A percentile compares a stretch with the other conserved stretches of the same genome.
These are phyloP conservation scores for Eudyptes chrysolophus DNA, from an alignment of 2,113 vertebrate genomes.

Conservation along the genomic window DNA sequence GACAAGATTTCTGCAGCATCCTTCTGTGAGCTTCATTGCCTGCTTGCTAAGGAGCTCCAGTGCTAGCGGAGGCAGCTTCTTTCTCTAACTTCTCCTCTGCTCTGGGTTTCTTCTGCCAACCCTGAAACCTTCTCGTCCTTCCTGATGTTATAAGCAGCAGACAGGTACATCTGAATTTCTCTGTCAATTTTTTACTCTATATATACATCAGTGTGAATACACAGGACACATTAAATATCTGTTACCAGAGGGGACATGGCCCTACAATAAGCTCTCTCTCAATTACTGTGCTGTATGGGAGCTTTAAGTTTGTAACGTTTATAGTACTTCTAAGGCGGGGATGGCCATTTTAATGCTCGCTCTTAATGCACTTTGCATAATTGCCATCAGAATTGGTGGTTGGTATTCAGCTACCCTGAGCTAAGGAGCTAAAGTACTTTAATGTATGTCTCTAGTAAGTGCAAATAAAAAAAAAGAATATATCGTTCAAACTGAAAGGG, in stretches of 20 bases:
- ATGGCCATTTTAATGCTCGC: not conserved
- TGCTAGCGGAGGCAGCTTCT: not conserved
- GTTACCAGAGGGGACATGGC: not conserved
- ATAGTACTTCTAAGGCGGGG: not conserved
- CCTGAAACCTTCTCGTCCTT: not conserved
- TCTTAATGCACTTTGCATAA: not conserved
- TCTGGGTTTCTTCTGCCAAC: not conserved
- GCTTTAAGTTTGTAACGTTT: not conserved
- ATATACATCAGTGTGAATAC: not conserved
- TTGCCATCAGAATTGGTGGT: not conserved
- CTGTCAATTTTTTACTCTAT: not conserved
- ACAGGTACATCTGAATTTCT: not conserved
- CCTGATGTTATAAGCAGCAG: not conserved
- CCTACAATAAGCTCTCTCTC: not conserved
- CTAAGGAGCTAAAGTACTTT: not conserved
- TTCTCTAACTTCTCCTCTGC: not conserved
- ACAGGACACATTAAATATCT: not conserved
- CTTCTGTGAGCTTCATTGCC: not conserved
- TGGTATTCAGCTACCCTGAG: not conserved
- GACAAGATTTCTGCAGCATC: not conserved
- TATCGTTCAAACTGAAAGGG: not conserved
- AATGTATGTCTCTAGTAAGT: not conserved
- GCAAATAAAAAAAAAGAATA: not conserved
- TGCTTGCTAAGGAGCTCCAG: not conserved
- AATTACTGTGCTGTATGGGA: not conserved